Evolutionary conservation across 2,888 invertebrate genomes (phyloP).

Genomic region (Enchytraeus crypticus): DNA sequence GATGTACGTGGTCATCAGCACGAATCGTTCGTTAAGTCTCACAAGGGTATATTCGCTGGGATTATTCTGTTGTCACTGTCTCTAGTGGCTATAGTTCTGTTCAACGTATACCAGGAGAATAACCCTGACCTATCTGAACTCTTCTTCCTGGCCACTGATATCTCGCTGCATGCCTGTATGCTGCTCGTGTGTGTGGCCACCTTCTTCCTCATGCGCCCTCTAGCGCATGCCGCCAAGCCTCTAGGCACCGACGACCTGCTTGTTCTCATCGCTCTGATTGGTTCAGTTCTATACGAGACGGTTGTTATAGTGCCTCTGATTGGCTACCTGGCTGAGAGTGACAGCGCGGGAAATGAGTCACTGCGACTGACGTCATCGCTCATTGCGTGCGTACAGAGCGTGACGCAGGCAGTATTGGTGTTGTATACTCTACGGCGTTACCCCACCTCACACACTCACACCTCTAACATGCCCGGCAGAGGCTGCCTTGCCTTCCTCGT

Average conservation of each 20-base stretch:
- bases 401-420: constrained; percentile 41
- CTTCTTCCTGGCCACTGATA: constrained; percentile 38
- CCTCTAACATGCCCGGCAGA: constrained; percentile 51
- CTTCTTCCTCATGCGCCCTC: constrained; percentile 22
- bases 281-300: constrained; percentile 63
- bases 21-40: constrained; percentile 43
- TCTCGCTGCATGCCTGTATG: constrained; percentile 29
- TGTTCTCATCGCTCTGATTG: constrained; percentile 83
- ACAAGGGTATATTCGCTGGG: constrained; percentile 49
- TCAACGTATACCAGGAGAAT: constrained; percentile 36
- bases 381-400: constrained; percentile 33
- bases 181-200: constrained; percentile 35
- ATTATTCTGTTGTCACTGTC: constrained; percentile 45
- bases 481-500: constrained; percentile 58
- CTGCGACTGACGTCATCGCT: neutral
- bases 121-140: neutral
- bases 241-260: constrained; percentile 59
- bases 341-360: neutral
- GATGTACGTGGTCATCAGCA: neutral
- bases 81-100: constrained; percentile 40
- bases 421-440: constrained; percentile 37
- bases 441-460: constrained; percentile 37
- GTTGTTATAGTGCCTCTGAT: constrained; percentile 21
- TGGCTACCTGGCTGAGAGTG: neutral
- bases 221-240: constrained; percentile 20